Conservation (phyloP, 1,140 invertebrate species). For the Bombus impatiens region DNA sequence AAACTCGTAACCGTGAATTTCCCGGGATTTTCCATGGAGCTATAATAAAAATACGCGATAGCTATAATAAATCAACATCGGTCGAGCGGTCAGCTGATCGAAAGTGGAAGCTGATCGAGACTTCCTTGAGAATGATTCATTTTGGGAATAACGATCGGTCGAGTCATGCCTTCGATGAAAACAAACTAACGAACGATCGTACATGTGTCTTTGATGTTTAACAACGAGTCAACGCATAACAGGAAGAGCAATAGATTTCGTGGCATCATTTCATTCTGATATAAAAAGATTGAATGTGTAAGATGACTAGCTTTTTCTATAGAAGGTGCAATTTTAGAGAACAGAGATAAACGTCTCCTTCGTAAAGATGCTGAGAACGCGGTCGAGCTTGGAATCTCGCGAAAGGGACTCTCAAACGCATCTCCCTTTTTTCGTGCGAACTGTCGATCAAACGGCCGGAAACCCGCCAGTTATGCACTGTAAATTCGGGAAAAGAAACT, state of each 20-base stretch:
- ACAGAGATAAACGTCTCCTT: constrained; percentile 7
- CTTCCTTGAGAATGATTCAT: neutral
- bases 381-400: constrained; percentile 13
- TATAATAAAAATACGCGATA: neutral
- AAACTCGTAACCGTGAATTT: neutral
- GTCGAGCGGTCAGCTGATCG: neutral
- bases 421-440: neutral
- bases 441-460: neutral
- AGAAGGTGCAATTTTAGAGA: neutral
- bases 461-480: constrained; percentile 19
- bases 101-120: neutral
- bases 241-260: neutral
- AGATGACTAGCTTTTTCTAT: too few species aligned
- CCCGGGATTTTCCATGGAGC: neutral
- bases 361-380: constrained; percentile 36
- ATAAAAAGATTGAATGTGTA: neutral
- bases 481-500: constrained; percentile 1
- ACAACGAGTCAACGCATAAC: neutral
- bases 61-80: neutral
- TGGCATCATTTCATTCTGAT: neutral
- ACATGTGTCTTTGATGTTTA: neutral
- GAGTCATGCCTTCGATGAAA: constrained; percentile 18
- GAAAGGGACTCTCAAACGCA: constrained; percentile 2
- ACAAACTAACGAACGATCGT: constrained; percentile 12
- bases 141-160: neutral